Evolutionary conservation across 2,888 invertebrate genomes (phyloP), one percentile per base, ranked within the genome.

Genomic region (Cecidostiba fungosa): DNA sequence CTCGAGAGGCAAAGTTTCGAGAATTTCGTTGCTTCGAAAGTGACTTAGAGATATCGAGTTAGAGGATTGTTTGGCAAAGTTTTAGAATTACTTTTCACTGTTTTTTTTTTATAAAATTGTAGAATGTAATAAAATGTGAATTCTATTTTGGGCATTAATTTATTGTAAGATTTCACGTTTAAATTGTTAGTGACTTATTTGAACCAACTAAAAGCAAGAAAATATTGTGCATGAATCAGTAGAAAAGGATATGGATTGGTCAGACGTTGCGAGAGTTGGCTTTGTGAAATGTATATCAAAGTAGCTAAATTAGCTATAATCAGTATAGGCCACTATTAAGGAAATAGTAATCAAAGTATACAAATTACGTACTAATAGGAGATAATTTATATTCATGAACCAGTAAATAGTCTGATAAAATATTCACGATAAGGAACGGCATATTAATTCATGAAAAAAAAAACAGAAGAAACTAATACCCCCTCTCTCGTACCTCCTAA

Each of bases 371-470:
- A 36, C 36, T 39, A 23, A 72, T 39, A 43, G 39, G 12, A 72
- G 23, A 36, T 39, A 23, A 43, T 72, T 72, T 36, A n/a, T 39
- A 72, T 72, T 72, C 72, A 72, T 72, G 43, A 72, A 72, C 16
- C 19, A 23, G n/a, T 39, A 43, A 39, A 23, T 36, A 10, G 12
- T n/a, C 23, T 19, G 72, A 72, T 72, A 39, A 39, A 72, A 39
- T 36, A 72, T 39, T 72, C 39, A 12, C 23, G 72, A 72, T 72
- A 72, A 72, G 36, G n/a, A 39, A 66, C 66, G 29, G 29, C 16
- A 14, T 26, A 26, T 29, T 66, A 66, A 66, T 29, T 66, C 66
- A 26, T n/a, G 29, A 26, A 66, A 66, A 14, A 66, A 26, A 66
- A 66, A 14, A 66, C 23, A 3, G 14, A 66, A 29, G 66, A 66